A percentile compares a stretch with the other conserved stretches of the same genome.
Conservation (phyloP, 2,888 invertebrate genomes). For the Cloeon dipterum region DNA sequence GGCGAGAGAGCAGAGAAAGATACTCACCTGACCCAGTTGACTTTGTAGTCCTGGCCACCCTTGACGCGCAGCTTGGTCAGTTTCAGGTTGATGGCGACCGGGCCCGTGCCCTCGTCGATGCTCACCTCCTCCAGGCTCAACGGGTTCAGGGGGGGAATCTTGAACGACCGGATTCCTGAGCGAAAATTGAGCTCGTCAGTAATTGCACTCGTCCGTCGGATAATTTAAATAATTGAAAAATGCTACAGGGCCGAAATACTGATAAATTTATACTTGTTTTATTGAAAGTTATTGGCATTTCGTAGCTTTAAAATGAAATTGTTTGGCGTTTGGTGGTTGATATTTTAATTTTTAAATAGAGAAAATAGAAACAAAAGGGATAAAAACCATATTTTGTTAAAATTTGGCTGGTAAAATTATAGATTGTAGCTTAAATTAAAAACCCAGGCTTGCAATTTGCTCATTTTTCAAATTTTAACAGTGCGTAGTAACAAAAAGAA, state of each 20-base stretch:
- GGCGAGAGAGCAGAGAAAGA: neutral
- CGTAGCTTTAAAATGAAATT: too few species aligned
- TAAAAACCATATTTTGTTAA: too few species aligned
- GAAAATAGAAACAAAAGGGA: too few species aligned
- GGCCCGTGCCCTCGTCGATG: slow-evolving; percentile 5
- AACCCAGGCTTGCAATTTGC: neutral
- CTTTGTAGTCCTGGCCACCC: neutral
- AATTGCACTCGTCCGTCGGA: too few species aligned
- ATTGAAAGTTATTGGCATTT: too few species aligned
- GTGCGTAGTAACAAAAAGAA: neutral
- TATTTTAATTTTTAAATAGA: too few species aligned
- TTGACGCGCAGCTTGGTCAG: slow-evolving; percentile 3
- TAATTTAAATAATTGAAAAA: too few species aligned
- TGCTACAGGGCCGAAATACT: too few species aligned
- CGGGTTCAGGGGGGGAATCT: slow-evolving; percentile 5
- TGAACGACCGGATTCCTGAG: slow-evolving; percentile 5
- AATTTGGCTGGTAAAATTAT: too few species aligned
- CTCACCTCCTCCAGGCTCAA: slow-evolving; percentile 1
- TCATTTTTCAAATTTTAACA: neutral
- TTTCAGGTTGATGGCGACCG: slow-evolving; percentile 6
- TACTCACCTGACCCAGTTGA: slow-evolving; percentile 3
- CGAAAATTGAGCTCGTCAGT: too few species aligned
- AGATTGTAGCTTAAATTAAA: neutral
- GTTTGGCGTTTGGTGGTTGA: too few species aligned
- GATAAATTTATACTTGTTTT: too few species aligned